Base-by-base conservation (phyloP, 2,113 vertebrate species). In the Vanacampus margaritifer region DNA sequence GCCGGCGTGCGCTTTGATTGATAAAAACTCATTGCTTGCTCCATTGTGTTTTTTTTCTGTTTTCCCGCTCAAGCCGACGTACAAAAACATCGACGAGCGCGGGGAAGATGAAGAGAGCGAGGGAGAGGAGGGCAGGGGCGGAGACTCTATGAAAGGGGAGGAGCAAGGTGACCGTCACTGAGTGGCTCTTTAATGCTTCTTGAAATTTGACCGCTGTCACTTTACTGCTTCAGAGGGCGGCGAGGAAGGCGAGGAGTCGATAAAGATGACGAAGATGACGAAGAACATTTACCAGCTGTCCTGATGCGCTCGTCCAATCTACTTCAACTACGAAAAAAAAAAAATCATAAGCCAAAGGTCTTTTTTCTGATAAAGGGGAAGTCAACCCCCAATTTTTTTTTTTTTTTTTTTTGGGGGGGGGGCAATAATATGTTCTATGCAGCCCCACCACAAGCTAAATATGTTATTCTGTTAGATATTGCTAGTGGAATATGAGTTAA, bases 241-340 rank as follows among this genome's bases (percentile, higher is more conserved):
- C 37, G 21, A 35, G 7, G 28, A 64, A 10, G 53, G 66, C 5
- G 51, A 62, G 0, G 21, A 84, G 75, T 65, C 35, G 3, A 3
- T 65, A 39, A 12, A 36, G 19, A 39, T 8, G n/a, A 51, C 5
- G 36, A 73, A 5, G 39, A 54, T 1, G 70, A 69, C 61, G 41
- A 79, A 53, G 45, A 89, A 83, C 80, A 83, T 88, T 57, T 89
- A 88, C 67, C 86, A 88, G 72, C 68, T 74, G 1, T 83, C 82
- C 48, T 86, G 71, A 88, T n/a, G 2, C 1, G 57, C 21, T 61
- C 8, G 0, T 53, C 76, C 14, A 19, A 17, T 63, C 19, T 3
- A 1, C 63, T 13, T n/a, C 3, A 5, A 48, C 45, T 24, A 32
- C 28, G 28, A 32, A 32, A 32, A 32, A 2, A 32, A 32, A 32